These are phyloP conservation scores for Arizona elegans DNA, from an alignment of 2,113 vertebrate genomes.

Conservation along the genomic window DNA sequence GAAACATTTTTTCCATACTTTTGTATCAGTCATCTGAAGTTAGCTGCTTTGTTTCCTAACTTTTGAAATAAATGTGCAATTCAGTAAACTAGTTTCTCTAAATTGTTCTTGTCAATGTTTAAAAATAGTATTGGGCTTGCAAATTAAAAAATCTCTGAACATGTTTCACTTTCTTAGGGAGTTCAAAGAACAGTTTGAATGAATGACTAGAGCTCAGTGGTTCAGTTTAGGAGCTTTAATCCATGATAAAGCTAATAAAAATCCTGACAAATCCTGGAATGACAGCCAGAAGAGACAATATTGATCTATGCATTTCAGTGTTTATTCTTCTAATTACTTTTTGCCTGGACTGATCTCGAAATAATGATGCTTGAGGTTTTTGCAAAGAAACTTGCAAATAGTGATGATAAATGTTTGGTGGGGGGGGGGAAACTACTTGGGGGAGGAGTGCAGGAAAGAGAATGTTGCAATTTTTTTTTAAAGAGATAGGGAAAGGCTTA, in stretches of 20 bases:
- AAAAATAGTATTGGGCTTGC: background rate
- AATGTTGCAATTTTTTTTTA: background rate
- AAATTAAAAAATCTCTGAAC: background rate
- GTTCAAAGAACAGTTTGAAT: background rate
- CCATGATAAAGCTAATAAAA: background rate
- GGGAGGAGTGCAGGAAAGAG: background rate
- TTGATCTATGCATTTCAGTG: background rate
- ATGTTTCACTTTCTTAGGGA: background rate
- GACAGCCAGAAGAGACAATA: background rate
- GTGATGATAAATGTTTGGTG: background rate
- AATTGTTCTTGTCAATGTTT: background rate
- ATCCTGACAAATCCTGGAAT: background rate
- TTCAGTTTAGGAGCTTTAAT: background rate
- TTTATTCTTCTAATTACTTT: background rate
- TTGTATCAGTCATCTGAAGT: background rate
- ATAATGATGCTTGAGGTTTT: background rate
- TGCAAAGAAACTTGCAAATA: background rate
- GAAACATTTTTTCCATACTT: background rate
- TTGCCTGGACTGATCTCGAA: background rate
- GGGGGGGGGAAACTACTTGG: background rate
- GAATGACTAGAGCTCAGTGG: background rate
- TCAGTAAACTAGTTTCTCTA: background rate
- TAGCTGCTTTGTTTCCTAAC: background rate
- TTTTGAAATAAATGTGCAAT: background rate
- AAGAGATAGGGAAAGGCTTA: background rate